Evolutionary conservation across 2,113 vertebrate species (phyloP).

Genomic region (Tapirus terrestris): DNA sequence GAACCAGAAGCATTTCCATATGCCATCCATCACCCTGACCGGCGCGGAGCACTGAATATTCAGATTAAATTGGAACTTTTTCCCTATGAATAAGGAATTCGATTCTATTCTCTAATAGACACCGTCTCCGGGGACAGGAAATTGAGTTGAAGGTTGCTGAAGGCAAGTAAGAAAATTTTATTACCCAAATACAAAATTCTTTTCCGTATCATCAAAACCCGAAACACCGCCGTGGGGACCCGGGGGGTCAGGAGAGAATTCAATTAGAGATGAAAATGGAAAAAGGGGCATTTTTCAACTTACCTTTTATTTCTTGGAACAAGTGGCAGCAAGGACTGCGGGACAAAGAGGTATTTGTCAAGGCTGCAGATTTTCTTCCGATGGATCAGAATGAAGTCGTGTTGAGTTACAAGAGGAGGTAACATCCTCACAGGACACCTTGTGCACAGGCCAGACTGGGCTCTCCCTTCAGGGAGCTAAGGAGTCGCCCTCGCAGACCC

Average conservation of each 20-base stretch:
- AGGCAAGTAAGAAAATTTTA: slow-evolving; percentile 89
- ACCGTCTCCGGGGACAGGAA: slow-evolving; percentile 84
- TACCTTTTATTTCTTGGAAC: slow-evolving; percentile 84
- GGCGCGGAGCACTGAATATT: not conserved
- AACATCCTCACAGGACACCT: not conserved
- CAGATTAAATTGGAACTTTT: too few species aligned
- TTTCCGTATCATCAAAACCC: slow-evolving; percentile 87
- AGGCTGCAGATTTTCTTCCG: not conserved
- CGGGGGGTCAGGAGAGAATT: slow-evolving; percentile 86
- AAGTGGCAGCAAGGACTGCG: slow-evolving; percentile 75
- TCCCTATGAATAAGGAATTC: too few species aligned
- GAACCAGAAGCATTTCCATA: slow-evolving; percentile 86
- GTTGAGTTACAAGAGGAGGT: not conserved
- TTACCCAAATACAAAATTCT: slow-evolving; percentile 88
- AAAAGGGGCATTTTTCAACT: slow-evolving; percentile 85
- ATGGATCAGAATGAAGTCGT: slow-evolving; percentile 62
- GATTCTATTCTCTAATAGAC: too few species aligned
- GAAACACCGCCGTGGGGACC: slow-evolving; percentile 84
- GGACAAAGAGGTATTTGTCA: slow-evolving; percentile 81
- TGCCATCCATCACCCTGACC: slow-evolving; percentile 82
- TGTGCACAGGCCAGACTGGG: not conserved
- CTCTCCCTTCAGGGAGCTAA: not conserved
- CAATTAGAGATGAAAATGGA: slow-evolving; percentile 87
- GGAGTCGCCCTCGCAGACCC: not conserved
- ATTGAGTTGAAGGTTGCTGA: slow-evolving; percentile 89